Conservation (phyloP, 2,113 vertebrate genomes). For the Gallinago media region DNA sequence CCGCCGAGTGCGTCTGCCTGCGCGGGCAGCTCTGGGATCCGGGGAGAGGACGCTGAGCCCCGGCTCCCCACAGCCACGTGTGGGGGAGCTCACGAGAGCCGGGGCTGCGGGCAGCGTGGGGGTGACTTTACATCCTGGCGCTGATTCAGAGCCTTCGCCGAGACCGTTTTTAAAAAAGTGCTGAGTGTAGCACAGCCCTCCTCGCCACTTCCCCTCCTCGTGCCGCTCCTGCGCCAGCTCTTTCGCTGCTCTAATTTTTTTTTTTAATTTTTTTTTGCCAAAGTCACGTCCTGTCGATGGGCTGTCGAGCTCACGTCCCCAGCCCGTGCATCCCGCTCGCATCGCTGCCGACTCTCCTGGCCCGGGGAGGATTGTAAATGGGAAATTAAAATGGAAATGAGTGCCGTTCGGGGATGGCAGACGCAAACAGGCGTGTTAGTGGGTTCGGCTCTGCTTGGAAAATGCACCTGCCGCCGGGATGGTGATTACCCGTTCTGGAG, state of each 20-base stretch:
- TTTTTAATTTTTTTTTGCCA: not conserved
- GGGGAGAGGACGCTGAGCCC: not conserved
- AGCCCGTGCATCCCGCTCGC: not conserved
- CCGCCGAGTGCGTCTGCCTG: fast-evolving
- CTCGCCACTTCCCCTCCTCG: constrained; percentile 61
- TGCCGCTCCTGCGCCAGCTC: constrained; percentile 24
- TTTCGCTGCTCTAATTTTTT: not conserved
- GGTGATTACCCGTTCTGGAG: constrained; percentile 24
- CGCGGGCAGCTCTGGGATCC: fast-evolving
- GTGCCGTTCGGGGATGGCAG: not conserved
- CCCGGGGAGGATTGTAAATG: constrained; percentile 23
- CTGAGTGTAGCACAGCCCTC: constrained; percentile 59
- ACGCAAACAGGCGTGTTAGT: not conserved
- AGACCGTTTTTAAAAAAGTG: constrained; percentile 55
- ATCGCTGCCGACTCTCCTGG: not conserved
- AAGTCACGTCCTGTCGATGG: constrained; percentile 53
- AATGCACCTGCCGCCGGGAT: constrained; percentile 54
- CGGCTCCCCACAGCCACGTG: fast-evolving
- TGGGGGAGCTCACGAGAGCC: not conserved
- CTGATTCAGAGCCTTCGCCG: constrained; percentile 45
- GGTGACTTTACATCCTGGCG: constrained; percentile 49
- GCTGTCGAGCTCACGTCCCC: constrained; percentile 31
- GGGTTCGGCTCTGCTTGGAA: constrained; percentile 14
- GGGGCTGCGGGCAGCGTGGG: not conserved
- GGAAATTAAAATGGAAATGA: constrained; percentile 63